These are phyloP conservation scores for Philereme vetulata DNA, from an alignment of 2,888 invertebrate species.

Conservation along the genomic window DNA sequence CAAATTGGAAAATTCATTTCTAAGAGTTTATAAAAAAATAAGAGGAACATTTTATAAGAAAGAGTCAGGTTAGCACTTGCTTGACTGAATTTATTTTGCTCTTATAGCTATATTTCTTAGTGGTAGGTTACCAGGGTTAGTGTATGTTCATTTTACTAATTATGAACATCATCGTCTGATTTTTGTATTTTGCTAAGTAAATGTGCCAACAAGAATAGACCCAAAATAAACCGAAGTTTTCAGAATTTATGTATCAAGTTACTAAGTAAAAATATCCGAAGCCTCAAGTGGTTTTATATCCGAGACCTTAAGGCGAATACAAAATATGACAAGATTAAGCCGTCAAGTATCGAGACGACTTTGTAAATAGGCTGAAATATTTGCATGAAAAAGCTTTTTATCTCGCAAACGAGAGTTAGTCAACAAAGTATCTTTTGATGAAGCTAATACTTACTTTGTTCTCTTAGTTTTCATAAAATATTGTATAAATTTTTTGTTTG, in stretches of 20 bases:
- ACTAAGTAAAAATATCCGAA: constrained; percentile 15
- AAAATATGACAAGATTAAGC: constrained; percentile 48
- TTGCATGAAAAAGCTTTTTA: constrained; percentile 57
- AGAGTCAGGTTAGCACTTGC: too few species aligned
- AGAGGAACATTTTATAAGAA: background rate
- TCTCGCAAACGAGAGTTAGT: constrained; percentile 46
- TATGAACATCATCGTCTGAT: too few species aligned
- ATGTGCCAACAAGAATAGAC: too few species aligned
- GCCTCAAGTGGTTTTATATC: constrained; percentile 32
- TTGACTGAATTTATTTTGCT: too few species aligned
- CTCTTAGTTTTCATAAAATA: constrained; percentile 35
- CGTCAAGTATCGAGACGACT: constrained; percentile 51
- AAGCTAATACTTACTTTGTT: constrained; percentile 46
- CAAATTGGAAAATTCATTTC: background rate
- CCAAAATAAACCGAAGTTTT: constrained; percentile 7
- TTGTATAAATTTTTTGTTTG: constrained; percentile 4
- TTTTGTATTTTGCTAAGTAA: too few species aligned
- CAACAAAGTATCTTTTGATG: constrained; percentile 49
- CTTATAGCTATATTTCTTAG: too few species aligned
- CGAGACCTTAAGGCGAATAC: constrained; percentile 37
- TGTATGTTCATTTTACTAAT: too few species aligned
- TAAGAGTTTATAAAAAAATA: background rate
- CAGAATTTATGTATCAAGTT: constrained; percentile 21
- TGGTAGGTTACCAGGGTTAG: too few species aligned
- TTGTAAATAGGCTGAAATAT: constrained; percentile 53